A percentile compares a stretch with the other conserved stretches of the same genome.
Conservation (phyloP, 2,888 invertebrate species). For the Sipha maydis region DNA sequence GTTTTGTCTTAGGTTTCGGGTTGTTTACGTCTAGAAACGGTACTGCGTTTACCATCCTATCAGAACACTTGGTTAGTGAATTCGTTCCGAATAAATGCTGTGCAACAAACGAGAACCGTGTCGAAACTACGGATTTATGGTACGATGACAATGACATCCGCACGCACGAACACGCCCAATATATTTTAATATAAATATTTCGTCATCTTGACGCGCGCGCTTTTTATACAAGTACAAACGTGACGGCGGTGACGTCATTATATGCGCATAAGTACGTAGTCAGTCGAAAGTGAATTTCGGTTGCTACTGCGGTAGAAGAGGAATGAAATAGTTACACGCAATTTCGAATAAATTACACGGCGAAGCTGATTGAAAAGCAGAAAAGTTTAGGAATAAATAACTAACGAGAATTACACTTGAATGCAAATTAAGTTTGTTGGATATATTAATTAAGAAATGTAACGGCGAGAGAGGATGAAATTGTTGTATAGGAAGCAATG, state of each 20-base stretch:
- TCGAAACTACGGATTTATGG: too few species aligned
- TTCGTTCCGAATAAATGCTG: too few species aligned
- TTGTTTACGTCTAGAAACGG: too few species aligned
- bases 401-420: slow-evolving; percentile 7
- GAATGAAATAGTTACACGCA: neutral
- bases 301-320: neutral
- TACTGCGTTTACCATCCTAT: too few species aligned
- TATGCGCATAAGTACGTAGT: neutral
- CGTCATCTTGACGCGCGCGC: neutral
- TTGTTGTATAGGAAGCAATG: neutral
- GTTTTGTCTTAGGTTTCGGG: too few species aligned
- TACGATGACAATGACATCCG: too few species aligned
- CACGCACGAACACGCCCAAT: too few species aligned
- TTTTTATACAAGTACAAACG: too few species aligned
- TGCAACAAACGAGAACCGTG: too few species aligned
- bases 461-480: neutral
- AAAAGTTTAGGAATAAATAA: slow-evolving; percentile 45
- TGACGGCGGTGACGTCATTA: neutral
- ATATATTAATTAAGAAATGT: slow-evolving; percentile 17
- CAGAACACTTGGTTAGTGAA: too few species aligned
- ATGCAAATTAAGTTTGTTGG: slow-evolving; percentile 14
- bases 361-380: slow-evolving; percentile 22
- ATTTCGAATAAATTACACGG: neutral
- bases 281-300: neutral
- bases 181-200: neutral